phyloP scores from a whole-genome alignment of 2,113 vertebrate species.

The Myotis yumanensis region DNA sequence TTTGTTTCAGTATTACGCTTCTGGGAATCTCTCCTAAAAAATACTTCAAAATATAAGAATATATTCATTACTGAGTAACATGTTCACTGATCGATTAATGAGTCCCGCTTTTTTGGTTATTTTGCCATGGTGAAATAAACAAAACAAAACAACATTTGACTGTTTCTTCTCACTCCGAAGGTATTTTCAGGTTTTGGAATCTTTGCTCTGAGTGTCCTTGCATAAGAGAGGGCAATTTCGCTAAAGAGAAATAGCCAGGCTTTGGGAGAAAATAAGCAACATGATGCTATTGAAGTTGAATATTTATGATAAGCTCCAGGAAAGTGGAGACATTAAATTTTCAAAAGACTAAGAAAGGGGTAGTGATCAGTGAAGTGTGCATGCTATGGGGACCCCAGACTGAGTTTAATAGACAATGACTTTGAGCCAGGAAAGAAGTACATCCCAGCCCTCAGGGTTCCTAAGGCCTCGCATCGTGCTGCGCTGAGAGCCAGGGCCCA shows the following conservation, averaged over 20 bases:
- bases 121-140: background rate
- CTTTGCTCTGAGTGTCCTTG: background rate
- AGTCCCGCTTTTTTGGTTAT: background rate
- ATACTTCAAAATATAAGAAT: background rate
- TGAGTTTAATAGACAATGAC: background rate
- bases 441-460: background rate
- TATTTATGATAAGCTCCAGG: background rate
- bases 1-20: background rate
- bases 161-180: background rate
- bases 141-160: background rate
- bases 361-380: background rate
- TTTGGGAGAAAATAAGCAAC: background rate
- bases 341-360: background rate
- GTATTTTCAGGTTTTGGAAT: background rate
- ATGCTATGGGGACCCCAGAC: background rate
- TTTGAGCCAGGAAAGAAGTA: no score
- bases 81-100: background rate
- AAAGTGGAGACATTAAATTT: background rate
- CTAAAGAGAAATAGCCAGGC: background rate
- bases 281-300: background rate
- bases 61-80: background rate
- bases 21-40: background rate
- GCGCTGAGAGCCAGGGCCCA: background rate
- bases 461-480: background rate
- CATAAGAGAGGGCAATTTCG: background rate